These are phyloP conservation scores for Epinephelus lanceolatus DNA, from an alignment of 2,113 vertebrate genomes.

Conservation along the genomic window DNA sequence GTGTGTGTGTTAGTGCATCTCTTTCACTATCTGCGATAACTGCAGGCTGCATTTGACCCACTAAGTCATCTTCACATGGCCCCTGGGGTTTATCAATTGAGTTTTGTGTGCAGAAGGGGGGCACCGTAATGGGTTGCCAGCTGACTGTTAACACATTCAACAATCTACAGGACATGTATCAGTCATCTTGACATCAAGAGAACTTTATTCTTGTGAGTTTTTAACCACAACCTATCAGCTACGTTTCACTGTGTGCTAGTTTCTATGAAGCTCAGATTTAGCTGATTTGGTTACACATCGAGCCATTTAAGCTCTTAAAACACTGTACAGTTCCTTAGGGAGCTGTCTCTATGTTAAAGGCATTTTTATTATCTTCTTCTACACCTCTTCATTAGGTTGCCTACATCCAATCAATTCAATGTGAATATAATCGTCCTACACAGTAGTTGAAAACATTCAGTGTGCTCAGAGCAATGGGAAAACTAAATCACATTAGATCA, in stretches of 20 bases:
- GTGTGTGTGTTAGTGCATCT: slow-evolving; percentile 41
- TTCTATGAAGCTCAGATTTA: not conserved
- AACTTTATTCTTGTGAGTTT: not conserved
- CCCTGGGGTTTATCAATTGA: slow-evolving; percentile 71
- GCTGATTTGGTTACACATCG: no score
- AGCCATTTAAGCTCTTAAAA: not conserved
- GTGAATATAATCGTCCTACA: not conserved
- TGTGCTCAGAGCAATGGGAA: slow-evolving; percentile 22
- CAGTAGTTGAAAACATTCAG: not conserved
- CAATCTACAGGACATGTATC: not conserved
- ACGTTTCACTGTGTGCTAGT: not conserved
- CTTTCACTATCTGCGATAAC: slow-evolving; percentile 62
- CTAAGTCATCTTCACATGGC: slow-evolving; percentile 79
- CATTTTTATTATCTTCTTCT: not conserved
- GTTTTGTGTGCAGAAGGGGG: slow-evolving; percentile 60
- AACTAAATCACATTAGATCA: slow-evolving; percentile 73
- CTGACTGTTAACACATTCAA: slow-evolving; percentile 30
- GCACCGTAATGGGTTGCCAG: slow-evolving; percentile 46
- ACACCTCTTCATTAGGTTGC: not conserved
- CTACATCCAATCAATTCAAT: not conserved
- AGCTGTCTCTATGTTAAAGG: not conserved
- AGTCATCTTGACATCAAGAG: slow-evolving; percentile 6
- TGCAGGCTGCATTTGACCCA: slow-evolving; percentile 86
- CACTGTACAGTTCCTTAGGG: not conserved
- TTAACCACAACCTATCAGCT: not conserved